These are phyloP conservation scores for Malacosoma neustria DNA, from an alignment of 2,888 invertebrate species.

Conservation along the genomic window DNA sequence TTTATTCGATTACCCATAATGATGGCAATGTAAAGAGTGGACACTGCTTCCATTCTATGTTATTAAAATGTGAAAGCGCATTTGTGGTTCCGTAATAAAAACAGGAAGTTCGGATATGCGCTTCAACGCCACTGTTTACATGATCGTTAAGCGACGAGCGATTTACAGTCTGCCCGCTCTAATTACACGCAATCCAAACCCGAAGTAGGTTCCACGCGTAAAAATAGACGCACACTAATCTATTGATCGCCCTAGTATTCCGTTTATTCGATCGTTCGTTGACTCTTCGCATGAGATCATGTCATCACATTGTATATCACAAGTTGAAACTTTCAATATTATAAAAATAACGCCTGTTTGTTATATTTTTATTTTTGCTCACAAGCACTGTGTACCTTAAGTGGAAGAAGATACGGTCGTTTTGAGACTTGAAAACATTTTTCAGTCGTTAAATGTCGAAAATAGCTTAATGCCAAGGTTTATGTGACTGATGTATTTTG, in stretches of 20 bases:
- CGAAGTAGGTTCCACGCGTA: conserved; percentile 32
- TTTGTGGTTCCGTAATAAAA: conserved; percentile 29
- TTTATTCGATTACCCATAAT: too few species aligned
- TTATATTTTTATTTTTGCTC: too few species aligned
- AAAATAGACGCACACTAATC: conserved; percentile 31
- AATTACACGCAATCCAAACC: conserved; percentile 41
- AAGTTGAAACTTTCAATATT: too few species aligned
- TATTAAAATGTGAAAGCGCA: conserved; percentile 38
- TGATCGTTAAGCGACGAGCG: conserved; percentile 41
- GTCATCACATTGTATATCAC: not conserved
- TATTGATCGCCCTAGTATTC: conserved; percentile 27
- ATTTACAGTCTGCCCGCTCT: conserved; percentile 45
- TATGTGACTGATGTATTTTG: too few species aligned
- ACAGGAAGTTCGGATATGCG: conserved; percentile 38
- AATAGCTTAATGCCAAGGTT: too few species aligned
- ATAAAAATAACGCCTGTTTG: too few species aligned
- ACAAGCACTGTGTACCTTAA: too few species aligned
- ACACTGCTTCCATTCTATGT: too few species aligned
- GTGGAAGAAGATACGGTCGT: too few species aligned
- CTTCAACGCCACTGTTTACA: conserved; percentile 41
- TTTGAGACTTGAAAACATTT: too few species aligned
- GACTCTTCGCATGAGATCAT: conserved; percentile 24
- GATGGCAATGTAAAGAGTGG: too few species aligned
- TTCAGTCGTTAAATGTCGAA: too few species aligned
- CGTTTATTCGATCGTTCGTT: conserved; percentile 39